Percentiles rank a stretch among this genome's conserved stretches.
These are phyloP conservation scores for Meloidogyne hapla DNA, from an alignment of 1,140 invertebrate genomes.

Conservation along the genomic window DNA sequence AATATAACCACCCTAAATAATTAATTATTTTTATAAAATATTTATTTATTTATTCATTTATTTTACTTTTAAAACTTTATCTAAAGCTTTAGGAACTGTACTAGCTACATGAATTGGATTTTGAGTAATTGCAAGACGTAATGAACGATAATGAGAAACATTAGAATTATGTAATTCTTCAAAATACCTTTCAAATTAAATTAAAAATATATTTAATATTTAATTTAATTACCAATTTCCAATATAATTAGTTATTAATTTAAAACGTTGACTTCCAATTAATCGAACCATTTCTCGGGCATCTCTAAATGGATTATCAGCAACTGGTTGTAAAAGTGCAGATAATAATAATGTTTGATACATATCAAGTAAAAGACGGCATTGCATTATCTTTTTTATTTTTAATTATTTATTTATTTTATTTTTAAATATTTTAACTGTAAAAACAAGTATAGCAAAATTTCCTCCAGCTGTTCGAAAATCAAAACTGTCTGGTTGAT, in stretches of 20 bases:
- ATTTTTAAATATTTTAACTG: not conserved
- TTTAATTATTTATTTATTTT: slow-evolving; percentile 1
- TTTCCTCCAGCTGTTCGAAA: slow-evolving; percentile 37
- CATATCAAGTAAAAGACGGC: slow-evolving; percentile 43
- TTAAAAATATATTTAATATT: not conserved
- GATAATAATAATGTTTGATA: slow-evolving; percentile 41
- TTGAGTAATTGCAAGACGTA: slow-evolving; percentile 34
- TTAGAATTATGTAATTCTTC: slow-evolving; percentile 35
- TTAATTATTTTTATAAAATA: too few relatives aligned
- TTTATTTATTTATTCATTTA: too few relatives aligned
- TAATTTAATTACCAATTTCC: slow-evolving; percentile 36
- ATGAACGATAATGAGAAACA: slow-evolving; percentile 36
- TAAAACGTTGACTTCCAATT: slow-evolving; percentile 32
- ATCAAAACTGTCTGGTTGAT: slow-evolving; percentile 45
- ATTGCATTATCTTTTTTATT: slow-evolving; percentile 43
- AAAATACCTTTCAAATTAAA: slow-evolving; percentile 37
- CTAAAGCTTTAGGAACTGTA: slow-evolving; percentile 31
- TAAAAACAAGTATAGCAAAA: slow-evolving; percentile 11
- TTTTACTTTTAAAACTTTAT: slow-evolving; percentile 27
- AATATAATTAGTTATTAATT: slow-evolving; percentile 41
- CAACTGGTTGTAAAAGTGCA: slow-evolving; percentile 34
- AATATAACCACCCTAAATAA: slow-evolving; percentile 31
- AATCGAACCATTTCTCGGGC: slow-evolving; percentile 39
- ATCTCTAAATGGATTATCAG: slow-evolving; percentile 36
- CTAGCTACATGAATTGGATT: slow-evolving; percentile 38